A percentile compares a stretch with the other conserved stretches of the same genome.
Conservation (phyloP, 92 coral and sea anemone genomes). For the Scolanthus callimorphus region DNA sequence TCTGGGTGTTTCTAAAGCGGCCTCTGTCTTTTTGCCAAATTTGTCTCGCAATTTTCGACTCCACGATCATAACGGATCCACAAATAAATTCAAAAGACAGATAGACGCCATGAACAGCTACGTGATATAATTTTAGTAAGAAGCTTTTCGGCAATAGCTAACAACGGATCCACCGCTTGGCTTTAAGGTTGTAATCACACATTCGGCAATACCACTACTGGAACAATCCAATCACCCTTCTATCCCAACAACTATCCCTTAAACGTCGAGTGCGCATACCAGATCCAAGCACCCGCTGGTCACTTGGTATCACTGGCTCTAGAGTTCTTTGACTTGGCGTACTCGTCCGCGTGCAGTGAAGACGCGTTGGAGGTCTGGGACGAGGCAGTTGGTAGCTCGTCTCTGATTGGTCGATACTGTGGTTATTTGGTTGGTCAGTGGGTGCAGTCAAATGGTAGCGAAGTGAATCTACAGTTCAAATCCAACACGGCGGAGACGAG, state of each 20-base stretch:
- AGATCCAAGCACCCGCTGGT: conserved; percentile 39
- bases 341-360: conserved; percentile 30
- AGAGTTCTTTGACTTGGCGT: conserved; percentile 48
- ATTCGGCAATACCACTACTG: conserved; percentile 20
- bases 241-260: conserved; percentile 50
- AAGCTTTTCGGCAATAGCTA: too few relatives aligned
- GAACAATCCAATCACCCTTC: conserved; percentile 32
- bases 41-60: too few relatives aligned
- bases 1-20: too few relatives aligned
- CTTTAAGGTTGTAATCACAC: conserved; percentile 49
- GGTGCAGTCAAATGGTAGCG: conserved; percentile 48
- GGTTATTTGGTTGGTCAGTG: conserved; percentile 52
- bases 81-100: too few relatives aligned
- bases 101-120: too few relatives aligned
- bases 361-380: conserved; percentile 58
- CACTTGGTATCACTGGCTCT: conserved; percentile 46
- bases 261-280: conserved; percentile 53
- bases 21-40: too few relatives aligned
- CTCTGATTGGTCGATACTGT: conserved; percentile 43
- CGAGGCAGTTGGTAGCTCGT: conserved; percentile 13
- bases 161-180: too few relatives aligned
- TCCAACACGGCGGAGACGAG: conserved; percentile 25
- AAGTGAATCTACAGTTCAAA: conserved; percentile 29
- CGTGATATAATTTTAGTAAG: too few relatives aligned
- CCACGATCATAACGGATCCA: too few relatives aligned